phyloP scores from a whole-genome alignment of 2,888 invertebrate species.

The Polyploca ridens region DNA sequence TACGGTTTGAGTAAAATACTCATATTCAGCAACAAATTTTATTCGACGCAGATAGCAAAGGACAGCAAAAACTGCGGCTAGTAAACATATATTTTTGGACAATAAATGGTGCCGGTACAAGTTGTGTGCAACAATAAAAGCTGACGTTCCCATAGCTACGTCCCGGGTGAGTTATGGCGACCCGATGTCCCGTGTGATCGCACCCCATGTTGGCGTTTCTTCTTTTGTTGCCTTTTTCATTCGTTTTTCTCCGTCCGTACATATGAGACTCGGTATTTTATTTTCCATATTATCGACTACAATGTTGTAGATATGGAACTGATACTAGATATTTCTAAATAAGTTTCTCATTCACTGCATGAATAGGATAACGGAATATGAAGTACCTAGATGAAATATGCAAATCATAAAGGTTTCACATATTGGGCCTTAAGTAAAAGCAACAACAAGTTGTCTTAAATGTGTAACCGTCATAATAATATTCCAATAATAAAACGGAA shows the following conservation, averaged over 20 bases:
- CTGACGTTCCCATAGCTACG: slow-evolving; percentile 43
- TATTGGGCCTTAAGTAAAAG: not conserved
- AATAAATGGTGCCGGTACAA: slow-evolving; percentile 20
- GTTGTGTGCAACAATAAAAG: slow-evolving; percentile 40
- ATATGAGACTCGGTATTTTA: not conserved
- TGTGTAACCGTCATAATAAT: not conserved
- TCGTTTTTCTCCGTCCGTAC: slow-evolving; percentile 11
- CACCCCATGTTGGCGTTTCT: slow-evolving; percentile 35
- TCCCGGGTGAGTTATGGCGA: slow-evolving; percentile 40
- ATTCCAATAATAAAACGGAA: not conserved
- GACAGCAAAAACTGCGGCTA: not conserved
- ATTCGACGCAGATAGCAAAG: not conserved
- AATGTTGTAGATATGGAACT: not conserved
- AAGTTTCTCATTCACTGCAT: not conserved
- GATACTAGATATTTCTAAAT: not conserved
- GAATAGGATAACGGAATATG: too few species aligned
- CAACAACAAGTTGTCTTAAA: not conserved
- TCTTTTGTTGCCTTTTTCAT: slow-evolving; percentile 34
- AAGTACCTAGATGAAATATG: too few species aligned
- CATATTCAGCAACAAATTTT: not conserved
- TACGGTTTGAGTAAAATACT: not conserved
- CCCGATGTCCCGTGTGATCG: slow-evolving; percentile 40
- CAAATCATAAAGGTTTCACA: too few species aligned
- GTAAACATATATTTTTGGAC: not conserved
- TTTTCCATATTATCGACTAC: not conserved